Conservation (phyloP, 2,888 invertebrate species). For the Cepaea hortensis region DNA sequence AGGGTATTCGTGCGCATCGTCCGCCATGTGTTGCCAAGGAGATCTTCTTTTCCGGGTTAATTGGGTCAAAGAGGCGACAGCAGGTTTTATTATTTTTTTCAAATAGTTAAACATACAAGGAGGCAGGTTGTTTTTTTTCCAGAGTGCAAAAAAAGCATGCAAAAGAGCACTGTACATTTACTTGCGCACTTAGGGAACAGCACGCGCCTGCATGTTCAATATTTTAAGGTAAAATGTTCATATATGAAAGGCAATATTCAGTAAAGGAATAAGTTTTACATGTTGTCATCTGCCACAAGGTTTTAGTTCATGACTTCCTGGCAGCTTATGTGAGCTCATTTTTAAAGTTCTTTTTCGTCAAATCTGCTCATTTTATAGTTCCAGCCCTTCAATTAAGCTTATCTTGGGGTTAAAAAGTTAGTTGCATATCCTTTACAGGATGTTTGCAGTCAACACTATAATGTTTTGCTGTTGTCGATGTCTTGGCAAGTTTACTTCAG, state of each 20-base stretch:
- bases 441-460: no score
- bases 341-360: no score
- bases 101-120: background rate
- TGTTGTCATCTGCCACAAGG: no score
- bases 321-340: no score
- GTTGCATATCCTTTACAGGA: no score
- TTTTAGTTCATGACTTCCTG: no score
- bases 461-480: no score
- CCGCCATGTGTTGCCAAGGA: background rate
- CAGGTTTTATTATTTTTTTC: background rate
- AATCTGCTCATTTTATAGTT: no score
- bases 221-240: background rate
- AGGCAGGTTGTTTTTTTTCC: background rate
- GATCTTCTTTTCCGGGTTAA: background rate
- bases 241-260: background rate
- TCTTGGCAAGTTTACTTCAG: no score
- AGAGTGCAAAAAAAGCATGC: background rate
- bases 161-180: background rate
- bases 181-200: background rate
- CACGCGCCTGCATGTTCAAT: background rate
- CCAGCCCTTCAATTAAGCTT: no score
- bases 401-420: no score
- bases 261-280: no score
- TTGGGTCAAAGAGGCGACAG: slow-evolving; percentile 16
- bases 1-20: background rate